Evolutionary conservation across 2,797 vertebrate genomes (phyloP), one percentile per base, ranked within the genome.

Genomic region (Oreochromis grahami): DNA sequence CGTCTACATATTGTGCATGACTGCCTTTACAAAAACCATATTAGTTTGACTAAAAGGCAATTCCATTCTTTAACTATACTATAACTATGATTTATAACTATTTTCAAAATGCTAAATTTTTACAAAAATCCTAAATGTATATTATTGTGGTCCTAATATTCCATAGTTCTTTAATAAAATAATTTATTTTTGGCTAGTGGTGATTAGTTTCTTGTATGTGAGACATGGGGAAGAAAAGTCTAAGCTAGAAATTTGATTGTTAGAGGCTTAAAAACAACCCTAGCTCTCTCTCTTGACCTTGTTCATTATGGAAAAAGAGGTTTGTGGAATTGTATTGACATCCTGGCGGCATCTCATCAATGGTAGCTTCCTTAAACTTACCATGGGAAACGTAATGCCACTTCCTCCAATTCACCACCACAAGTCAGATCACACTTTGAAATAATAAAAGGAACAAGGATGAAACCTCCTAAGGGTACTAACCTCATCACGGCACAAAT

Each of bases 381-480:
- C 68, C 84, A 76, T 84, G 84, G 93, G 94, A 95, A 94, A 94
- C 85, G 6, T 83, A 87, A 89, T 91, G 24, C 87, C 88, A 90
- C 90, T 95, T 97, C 96, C 96, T 96, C 65, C 92, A 76, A 96
- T 97, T 96, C 95, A 94, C 43, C 77, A 45, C 80, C 2, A 7
- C 63, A 78, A 90, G 91, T 91, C 89, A 70, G 52, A 88, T 93
- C 77, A 78, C 78, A 83, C 91, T 85, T 85, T 90, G 60, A 91
- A 93, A 95, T 88, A 95, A 91, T 84, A 89, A 91, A 82, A 89
- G 90, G 89, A 93, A 91, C 84, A 85, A 86, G 82, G 88, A 89
- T 88, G 80, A 83, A 87, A 85, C 89, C 91, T 95, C 92, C 74
- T 84, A 4, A 5, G 88, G 53, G 82, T 34, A 29, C 78, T 91